These are phyloP conservation scores for Lutraria rhynchaena DNA, from an alignment of 1,140 invertebrate species.

Conservation along the genomic window DNA sequence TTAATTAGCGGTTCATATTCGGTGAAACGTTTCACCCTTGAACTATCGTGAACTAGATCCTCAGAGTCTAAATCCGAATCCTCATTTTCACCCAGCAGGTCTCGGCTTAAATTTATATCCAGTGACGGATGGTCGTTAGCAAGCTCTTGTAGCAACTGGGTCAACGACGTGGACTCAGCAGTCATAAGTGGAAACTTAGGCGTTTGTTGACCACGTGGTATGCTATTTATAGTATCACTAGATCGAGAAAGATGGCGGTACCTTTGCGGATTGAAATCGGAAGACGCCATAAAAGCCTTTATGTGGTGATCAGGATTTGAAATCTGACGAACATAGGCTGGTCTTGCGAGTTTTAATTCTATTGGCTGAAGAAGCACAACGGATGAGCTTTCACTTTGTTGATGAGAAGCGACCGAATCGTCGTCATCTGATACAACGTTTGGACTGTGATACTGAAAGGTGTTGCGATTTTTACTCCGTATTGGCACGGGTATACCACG, in stretches of 20 bases:
- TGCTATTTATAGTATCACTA: conserved; percentile 74
- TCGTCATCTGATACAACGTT: conserved; percentile 72
- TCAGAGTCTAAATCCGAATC: conserved; percentile 35
- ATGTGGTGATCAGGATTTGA: conserved; percentile 67
- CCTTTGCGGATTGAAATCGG: conserved; percentile 60
- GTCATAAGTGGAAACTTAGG: conserved; percentile 75
- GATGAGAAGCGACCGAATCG: conserved; percentile 74
- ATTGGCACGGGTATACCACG: conserved; percentile 43
- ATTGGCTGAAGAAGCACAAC: conserved; percentile 77
- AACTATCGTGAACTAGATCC: conserved; percentile 1
- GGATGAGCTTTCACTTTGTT: conserved; percentile 76
- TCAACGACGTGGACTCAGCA: conserved; percentile 70
- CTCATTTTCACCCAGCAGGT: conserved; percentile 15
- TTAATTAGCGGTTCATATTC: conserved; percentile 42
- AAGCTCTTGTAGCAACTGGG: conserved; percentile 73
- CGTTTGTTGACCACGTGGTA: conserved; percentile 73
- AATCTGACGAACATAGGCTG: conserved; percentile 70
- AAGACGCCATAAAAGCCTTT: conserved; percentile 57
- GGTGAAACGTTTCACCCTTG: conserved; percentile 7
- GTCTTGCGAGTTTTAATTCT: conserved; percentile 71
- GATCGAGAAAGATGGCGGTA: conserved; percentile 71
- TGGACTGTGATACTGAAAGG: conserved; percentile 2
- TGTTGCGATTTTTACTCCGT: conserved; percentile 5
- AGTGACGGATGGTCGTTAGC: conserved; percentile 66
- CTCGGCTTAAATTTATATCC: conserved; percentile 42